These are phyloP conservation scores for Machaerirhynchus nigripectus DNA, from an alignment of 2,113 vertebrate genomes.

Conservation along the genomic window DNA sequence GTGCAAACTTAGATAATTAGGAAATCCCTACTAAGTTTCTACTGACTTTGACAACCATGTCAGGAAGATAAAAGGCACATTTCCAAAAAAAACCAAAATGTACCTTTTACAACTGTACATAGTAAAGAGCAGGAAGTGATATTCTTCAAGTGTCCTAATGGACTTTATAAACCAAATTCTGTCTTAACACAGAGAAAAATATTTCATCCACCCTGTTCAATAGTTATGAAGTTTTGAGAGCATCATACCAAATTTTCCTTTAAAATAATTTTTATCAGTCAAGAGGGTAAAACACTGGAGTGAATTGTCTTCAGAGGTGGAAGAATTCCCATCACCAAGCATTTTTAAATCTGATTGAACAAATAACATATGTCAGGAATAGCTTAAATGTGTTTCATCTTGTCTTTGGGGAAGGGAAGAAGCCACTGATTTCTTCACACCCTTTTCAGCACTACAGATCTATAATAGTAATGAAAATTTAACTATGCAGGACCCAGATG, in stretches of 20 bases:
- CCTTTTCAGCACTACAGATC: not conserved
- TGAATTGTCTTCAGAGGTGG: not conserved
- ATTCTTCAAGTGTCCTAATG: not conserved
- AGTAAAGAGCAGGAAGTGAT: not conserved
- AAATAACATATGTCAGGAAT: not conserved
- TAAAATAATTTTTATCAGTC: not conserved
- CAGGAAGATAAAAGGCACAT: not conserved
- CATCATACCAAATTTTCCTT: not conserved
- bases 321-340: not conserved
- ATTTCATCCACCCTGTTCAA: not conserved
- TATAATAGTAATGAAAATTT: not conserved
- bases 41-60: not conserved
- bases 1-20: not conserved
- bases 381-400: not conserved
- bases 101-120: not conserved
- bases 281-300: not conserved
- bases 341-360: not conserved
- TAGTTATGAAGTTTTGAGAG: not conserved
- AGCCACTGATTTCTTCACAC: not conserved
- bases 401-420: not conserved
- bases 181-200: not conserved
- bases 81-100: not conserved
- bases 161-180: not conserved
- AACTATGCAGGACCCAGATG: not conserved
- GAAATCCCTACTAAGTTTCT: not conserved